Percentiles rank a stretch among this genome's conserved stretches.
phyloP scores from a whole-genome alignment of 2,113 vertebrate genomes.

The Etheostoma cragini region DNA sequence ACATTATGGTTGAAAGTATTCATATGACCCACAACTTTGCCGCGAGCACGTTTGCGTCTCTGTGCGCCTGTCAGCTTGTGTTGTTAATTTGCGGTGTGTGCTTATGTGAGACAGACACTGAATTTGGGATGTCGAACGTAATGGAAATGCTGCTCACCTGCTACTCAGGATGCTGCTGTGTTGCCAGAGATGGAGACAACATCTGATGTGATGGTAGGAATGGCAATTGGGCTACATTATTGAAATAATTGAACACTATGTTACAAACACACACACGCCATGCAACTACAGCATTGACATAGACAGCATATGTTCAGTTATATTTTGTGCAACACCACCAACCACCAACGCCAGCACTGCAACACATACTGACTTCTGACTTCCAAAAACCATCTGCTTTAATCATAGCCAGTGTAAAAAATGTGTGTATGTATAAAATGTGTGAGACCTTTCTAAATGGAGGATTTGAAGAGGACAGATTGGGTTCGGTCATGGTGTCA shows the following conservation, averaged over 20 bases:
- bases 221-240: constrained; percentile 31
- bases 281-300: not conserved
- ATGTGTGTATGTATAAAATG: not conserved
- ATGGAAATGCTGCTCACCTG: constrained; percentile 34
- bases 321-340: not conserved
- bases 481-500: not conserved
- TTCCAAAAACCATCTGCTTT: not conserved
- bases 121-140: constrained; percentile 13
- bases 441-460: not conserved
- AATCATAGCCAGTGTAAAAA: not conserved
- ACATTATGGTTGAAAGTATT: constrained; percentile 40
- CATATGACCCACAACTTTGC: not conserved
- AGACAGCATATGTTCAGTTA: not conserved
- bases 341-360: not conserved
- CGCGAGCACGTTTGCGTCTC: not conserved
- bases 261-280: not conserved
- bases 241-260: constrained; percentile 19
- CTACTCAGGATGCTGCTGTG: constrained; percentile 24
- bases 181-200: constrained; percentile 21
- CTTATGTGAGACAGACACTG: constrained; percentile 7
- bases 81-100: not conserved
- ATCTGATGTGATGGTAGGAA: constrained; percentile 33
- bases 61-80: constrained; percentile 7
- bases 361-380: not conserved
- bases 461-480: not conserved